Evolutionary conservation across 2,888 invertebrate genomes (phyloP), one percentile per base, ranked within the genome.

Genomic region (Limnephilus rhombicus): DNA sequence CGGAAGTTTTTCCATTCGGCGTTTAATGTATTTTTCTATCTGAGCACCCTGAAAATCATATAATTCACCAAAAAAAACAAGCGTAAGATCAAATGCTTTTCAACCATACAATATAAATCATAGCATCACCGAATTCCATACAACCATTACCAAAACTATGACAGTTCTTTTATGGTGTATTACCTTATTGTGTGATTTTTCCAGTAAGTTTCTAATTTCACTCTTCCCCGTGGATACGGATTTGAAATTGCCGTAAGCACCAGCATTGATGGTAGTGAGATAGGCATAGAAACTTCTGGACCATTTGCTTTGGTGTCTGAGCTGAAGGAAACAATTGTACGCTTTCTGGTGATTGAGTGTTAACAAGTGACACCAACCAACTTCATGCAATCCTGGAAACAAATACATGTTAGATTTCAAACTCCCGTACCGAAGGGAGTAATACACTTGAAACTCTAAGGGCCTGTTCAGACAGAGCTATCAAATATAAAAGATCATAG

Each of bases 331-430:
- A 80, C 96, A 96, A 85, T 94, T 94, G 94, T 96, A 95, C 3
- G 97, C 96, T 93, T 96, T 95, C 31, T 95, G 94, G 95, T 96
- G 97, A 94, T 97, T 96, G 92, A 97, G 95, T 93, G 96, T 96
- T 93, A 97, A 97, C 82, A 97, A 94, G 94, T 97, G 96, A 94
- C 97, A 97, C 97, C 97, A 97, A 89, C 97, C 97, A 89, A 97
- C 96, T 95, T 97, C 97, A 93, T 96, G 95, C 41, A 95, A 94
- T 34, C 94, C 93, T 93, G 68, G 15, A 82, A 80, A 80, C 80
- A 80, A 11, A 80, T 34, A 34, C 31, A 15, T 18, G 12, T 82
- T 31, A 82, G 1, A 31, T 31, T 31, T 31, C 31, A 31, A 31
- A 31, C 31, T 31, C 31, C 31, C 31, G 31, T 31, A 31, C 31